Percentiles rank a stretch among this genome's conserved stretches.
Conservation (phyloP, 2,888 invertebrate species). For the Vandiemenella viatica region DNA sequence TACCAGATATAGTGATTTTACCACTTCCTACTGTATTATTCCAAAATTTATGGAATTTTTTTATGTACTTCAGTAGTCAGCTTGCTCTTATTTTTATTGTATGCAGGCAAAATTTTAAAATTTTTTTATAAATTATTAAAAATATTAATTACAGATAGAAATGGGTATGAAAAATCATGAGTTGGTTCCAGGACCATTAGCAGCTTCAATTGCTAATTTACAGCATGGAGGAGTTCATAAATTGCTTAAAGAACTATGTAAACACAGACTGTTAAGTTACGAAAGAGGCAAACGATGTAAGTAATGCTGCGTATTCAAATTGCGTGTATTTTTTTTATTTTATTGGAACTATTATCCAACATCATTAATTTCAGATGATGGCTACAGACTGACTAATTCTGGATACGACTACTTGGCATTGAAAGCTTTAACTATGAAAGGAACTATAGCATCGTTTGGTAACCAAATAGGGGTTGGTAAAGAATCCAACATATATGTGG, state of each 20-base stretch:
- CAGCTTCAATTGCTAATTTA: constrained; percentile 84
- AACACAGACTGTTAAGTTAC: constrained; percentile 79
- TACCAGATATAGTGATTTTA: too few species aligned
- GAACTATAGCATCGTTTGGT: constrained; percentile 73
- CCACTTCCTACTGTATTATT: too few species aligned
- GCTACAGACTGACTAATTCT: constrained; percentile 84
- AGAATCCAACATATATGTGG: constrained; percentile 92
- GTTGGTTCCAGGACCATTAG: constrained; percentile 76
- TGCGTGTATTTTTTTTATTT: background rate
- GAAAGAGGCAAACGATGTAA: constrained; percentile 87
- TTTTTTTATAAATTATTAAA: too few species aligned
- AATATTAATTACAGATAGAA: constrained; percentile 58
- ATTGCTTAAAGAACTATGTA: constrained; percentile 73
- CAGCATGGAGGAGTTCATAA: constrained; percentile 89
- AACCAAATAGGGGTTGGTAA: constrained; percentile 99
- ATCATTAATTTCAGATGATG: constrained; percentile 56
- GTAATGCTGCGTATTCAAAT: constrained; percentile 21
- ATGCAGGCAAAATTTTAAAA: too few species aligned
- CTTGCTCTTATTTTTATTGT: too few species aligned
- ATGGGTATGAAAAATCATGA: constrained; percentile 99
- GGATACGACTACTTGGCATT: constrained; percentile 96
- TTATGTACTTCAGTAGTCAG: too few species aligned
- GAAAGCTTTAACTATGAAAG: constrained; percentile 66
- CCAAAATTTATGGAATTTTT: too few species aligned
- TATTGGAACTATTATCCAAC: background rate